These are phyloP conservation scores for Apogon talboti DNA, from an alignment of 2,797 vertebrate genomes.

Conservation along the genomic window DNA sequence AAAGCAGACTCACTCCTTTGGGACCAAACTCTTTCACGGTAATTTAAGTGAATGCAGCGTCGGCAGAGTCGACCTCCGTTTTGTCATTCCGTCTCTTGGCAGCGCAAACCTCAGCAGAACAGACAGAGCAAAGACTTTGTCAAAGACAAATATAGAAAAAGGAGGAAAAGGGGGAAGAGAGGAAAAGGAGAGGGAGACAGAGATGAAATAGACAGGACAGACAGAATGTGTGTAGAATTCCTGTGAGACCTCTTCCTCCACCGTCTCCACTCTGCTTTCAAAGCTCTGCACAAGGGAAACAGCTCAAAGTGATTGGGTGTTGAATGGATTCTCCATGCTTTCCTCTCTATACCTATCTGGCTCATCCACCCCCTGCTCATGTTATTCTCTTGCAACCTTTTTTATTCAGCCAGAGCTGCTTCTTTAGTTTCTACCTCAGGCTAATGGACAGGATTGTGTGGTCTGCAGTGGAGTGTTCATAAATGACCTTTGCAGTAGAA, in stretches of 20 bases:
- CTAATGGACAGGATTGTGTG: conserved; percentile 1
- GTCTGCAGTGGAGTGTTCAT: conserved; percentile 4
- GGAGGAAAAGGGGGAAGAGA: conserved; percentile 1
- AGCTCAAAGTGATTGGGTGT: conserved; percentile 30
- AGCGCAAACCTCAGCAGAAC: conserved; percentile 35
- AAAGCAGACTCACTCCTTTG: background rate
- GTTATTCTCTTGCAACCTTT: conserved; percentile 23
- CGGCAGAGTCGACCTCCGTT: conserved; percentile 31
- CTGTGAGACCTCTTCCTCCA: conserved; percentile 36
- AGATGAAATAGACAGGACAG: conserved; percentile 33
- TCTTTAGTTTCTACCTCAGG: conserved; percentile 18
- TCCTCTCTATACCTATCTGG: conserved; percentile 27
- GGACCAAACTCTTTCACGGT: background rate
- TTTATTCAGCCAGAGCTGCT: background rate
- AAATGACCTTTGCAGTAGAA: conserved; percentile 5
- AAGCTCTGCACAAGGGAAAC: conserved; percentile 28
- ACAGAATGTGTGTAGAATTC: conserved; percentile 28
- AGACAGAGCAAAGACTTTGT: conserved; percentile 35
- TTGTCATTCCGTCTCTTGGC: conserved; percentile 22
- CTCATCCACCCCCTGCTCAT: conserved; percentile 4
- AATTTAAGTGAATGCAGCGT: conserved; percentile 8
- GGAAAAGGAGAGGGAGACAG: conserved; percentile 1
- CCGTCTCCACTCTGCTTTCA: conserved; percentile 23
- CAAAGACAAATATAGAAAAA: conserved; percentile 45
- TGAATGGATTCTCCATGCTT: conserved; percentile 39